A percentile compares a stretch with the other conserved stretches of the same genome.
Conservation (phyloP, 1,140 invertebrate genomes). For the Pinna nobilis region DNA sequence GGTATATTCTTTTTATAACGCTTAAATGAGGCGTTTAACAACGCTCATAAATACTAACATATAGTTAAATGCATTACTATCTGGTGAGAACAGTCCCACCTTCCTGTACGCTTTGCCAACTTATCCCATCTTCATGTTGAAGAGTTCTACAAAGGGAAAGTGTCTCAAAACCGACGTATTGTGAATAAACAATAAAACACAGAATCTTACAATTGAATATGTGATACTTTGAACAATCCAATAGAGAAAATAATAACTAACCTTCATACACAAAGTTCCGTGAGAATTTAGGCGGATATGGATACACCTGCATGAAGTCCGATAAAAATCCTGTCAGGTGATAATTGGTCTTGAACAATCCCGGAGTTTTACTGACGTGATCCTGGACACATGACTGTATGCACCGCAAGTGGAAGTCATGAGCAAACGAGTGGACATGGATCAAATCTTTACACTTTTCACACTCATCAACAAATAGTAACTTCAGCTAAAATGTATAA, state of each 20-base stretch:
- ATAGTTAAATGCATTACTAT: no score
- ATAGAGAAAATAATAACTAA: constrained; percentile 62
- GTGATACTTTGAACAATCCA: neutral
- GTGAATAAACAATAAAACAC: no score
- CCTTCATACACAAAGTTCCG: constrained; percentile 85
- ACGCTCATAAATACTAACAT: no score
- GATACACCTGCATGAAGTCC: constrained; percentile 90
- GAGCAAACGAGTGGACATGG: constrained; percentile 92
- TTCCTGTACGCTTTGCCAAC: no score
- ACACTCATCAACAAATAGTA: constrained; percentile 86
- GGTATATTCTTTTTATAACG: no score
- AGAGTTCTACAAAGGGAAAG: no score
- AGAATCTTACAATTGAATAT: no score
- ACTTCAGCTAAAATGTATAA: constrained; percentile 77
- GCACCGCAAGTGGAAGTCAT: constrained; percentile 88
- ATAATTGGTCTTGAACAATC: constrained; percentile 82
- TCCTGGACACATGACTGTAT: constrained; percentile 84
- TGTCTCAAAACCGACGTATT: no score
- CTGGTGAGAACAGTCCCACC: no score
- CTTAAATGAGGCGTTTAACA: no score
- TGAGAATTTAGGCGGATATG: constrained; percentile 88
- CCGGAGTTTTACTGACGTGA: constrained; percentile 69
- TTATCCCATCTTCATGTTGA: no score
- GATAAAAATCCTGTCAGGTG: constrained; percentile 86
- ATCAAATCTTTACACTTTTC: constrained; percentile 83